Percentiles rank a stretch among this genome's conserved stretches.
These are phyloP conservation scores for Aleadryas rufinucha DNA, from an alignment of 2,113 vertebrate genomes.

Conservation along the genomic window DNA sequence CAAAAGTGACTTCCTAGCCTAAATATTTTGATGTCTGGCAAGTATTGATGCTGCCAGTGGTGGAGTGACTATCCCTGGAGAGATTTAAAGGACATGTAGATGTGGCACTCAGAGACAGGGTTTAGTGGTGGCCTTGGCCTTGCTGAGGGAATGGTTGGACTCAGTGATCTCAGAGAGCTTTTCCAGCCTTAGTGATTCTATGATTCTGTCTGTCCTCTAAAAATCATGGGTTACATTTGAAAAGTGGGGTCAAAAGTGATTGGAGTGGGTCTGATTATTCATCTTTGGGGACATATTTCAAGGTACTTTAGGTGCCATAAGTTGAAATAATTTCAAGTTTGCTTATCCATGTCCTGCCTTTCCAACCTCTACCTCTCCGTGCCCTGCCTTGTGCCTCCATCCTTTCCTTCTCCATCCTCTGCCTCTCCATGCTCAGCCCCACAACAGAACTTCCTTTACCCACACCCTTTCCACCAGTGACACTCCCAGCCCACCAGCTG, in stretches of 20 bases:
- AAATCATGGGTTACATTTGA: neutral
- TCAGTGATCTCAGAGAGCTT: neutral
- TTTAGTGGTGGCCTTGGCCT: neutral
- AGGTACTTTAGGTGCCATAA: neutral
- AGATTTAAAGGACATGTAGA: neutral
- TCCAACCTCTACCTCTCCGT: neutral
- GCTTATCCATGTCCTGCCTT: neutral
- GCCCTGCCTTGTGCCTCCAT: neutral
- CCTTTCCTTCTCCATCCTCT: neutral
- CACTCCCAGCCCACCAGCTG: neutral
- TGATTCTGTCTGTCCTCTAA: neutral
- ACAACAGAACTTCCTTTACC: neutral
- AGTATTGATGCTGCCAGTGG: neutral
- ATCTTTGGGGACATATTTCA: neutral
- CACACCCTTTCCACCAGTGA: neutral
- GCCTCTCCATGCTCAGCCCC: neutral
- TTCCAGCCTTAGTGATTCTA: neutral
- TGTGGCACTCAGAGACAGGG: neutral
- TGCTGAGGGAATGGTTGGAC: too few relatives aligned
- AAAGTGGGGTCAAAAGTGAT: neutral
- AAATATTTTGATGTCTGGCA: neutral
- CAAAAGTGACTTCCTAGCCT: neutral
- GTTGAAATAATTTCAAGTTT: neutral
- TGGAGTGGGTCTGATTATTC: neutral
- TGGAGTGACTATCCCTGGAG: neutral